These are phyloP conservation scores for Ibidorhyncha struthersii DNA, from an alignment of 2,113 vertebrate genomes.

Conservation along the genomic window DNA sequence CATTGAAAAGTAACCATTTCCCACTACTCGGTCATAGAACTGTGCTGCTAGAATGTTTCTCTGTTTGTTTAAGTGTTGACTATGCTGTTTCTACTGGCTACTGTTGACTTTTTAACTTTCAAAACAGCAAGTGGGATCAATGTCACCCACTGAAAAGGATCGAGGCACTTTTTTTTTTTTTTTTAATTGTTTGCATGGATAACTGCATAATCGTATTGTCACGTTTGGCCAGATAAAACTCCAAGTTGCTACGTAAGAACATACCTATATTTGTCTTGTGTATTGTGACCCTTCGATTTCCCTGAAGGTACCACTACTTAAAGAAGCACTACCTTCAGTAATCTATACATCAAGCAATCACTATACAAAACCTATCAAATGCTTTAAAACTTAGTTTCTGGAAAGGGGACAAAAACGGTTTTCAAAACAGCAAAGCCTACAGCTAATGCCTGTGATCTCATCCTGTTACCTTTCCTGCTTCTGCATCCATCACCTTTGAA, in stretches of 20 bases:
- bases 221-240: neutral
- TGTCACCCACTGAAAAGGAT: neutral
- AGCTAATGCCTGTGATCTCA: neutral
- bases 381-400: neutral
- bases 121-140: neutral
- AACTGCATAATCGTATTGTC: neutral
- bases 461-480: neutral
- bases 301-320: neutral
- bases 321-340: neutral
- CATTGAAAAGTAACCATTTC: neutral
- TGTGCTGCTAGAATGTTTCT: neutral
- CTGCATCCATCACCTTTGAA: neutral
- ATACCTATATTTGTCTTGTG: neutral
- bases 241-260: neutral
- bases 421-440: neutral
- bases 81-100: neutral
- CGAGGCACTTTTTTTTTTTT: neutral
- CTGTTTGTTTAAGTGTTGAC: neutral
- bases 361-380: neutral
- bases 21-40: neutral
- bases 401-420: neutral
- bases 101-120: neutral
- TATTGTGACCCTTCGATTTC: neutral
- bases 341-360: neutral
- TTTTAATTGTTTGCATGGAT: neutral